Percentiles rank a stretch among this genome's conserved stretches.
These are phyloP conservation scores for Drosophila atroscutellata DNA, from an alignment of 2,888 invertebrate genomes.

Conservation along the genomic window DNA sequence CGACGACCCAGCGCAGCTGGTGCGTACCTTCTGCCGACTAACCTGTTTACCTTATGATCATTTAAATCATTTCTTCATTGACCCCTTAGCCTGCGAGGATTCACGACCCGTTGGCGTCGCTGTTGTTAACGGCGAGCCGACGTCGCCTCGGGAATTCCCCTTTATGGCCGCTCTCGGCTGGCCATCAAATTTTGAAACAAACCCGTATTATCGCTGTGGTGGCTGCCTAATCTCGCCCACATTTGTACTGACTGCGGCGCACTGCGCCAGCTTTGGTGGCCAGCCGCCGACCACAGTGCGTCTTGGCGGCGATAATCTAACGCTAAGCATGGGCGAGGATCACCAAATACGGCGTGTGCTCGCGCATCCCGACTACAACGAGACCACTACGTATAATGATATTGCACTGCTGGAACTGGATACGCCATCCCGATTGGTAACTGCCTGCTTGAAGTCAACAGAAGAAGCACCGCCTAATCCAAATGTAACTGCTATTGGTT, in stretches of 20 bases:
- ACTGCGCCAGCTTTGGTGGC: slow-evolving; percentile 68
- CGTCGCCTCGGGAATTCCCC: slow-evolving; percentile 54
- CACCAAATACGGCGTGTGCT: slow-evolving; percentile 60
- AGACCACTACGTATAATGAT: slow-evolving; percentile 87
- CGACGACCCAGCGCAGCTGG: slow-evolving; percentile 65
- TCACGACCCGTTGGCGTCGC: slow-evolving; percentile 3
- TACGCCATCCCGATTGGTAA: neutral
- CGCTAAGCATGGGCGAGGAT: slow-evolving; percentile 42
- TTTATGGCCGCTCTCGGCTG: slow-evolving; percentile 77
- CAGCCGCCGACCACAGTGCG: slow-evolving; percentile 56
- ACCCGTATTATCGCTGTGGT: slow-evolving; percentile 73
- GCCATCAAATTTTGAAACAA: slow-evolving; percentile 47
- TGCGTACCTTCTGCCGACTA: slow-evolving; percentile 27
- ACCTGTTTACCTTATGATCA: neutral
- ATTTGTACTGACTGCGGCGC: slow-evolving; percentile 80
- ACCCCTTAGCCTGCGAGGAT: slow-evolving; percentile 37
- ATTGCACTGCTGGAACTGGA: slow-evolving; percentile 88
- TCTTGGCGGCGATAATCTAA: slow-evolving; percentile 74
- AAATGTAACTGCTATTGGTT: slow-evolving; percentile 87
- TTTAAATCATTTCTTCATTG: neutral
- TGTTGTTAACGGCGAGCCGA: slow-evolving; percentile 33
- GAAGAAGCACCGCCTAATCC: neutral
- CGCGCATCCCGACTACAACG: slow-evolving; percentile 87
- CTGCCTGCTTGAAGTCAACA: slow-evolving; percentile 84
- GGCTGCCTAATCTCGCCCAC: slow-evolving; percentile 68